A percentile compares a stretch with the other conserved stretches of the same genome.
Conservation (phyloP, 2,888 invertebrate species). For the Reticulitermes lucifugus region DNA sequence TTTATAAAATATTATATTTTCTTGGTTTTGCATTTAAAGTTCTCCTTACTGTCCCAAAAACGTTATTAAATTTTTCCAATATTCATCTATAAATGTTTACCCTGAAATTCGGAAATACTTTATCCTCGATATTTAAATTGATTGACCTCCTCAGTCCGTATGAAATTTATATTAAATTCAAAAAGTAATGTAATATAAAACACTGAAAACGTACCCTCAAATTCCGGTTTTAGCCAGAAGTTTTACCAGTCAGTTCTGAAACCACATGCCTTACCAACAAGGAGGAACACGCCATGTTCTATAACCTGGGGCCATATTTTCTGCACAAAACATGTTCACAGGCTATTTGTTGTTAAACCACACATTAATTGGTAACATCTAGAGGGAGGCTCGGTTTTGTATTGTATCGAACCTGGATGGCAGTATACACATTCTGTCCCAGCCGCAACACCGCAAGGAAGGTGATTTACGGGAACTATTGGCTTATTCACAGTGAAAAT, state of each 20-base stretch:
- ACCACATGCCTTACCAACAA: neutral
- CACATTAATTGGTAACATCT: conserved; percentile 37
- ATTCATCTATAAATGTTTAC: too few species aligned
- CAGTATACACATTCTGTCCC: neutral
- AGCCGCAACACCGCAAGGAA: conserved; percentile 9
- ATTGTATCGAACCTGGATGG: neutral
- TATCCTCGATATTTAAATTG: too few species aligned
- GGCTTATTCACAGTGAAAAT: conserved; percentile 16
- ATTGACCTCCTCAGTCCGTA: too few species aligned
- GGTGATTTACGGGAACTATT: conserved; percentile 14
- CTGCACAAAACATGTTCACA: neutral
- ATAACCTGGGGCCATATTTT: neutral
- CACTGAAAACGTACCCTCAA: neutral
- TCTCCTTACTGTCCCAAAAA: too few species aligned
- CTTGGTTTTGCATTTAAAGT: too few species aligned
- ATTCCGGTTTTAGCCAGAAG: neutral
- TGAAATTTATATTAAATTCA: too few species aligned
- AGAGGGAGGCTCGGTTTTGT: conserved; percentile 7
- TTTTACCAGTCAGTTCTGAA: neutral
- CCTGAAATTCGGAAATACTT: too few species aligned
- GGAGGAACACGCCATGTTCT: neutral
- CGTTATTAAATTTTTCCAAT: too few species aligned
- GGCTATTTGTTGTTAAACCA: conserved; percentile 5
- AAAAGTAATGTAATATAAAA: neutral
- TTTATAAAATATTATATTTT: too few species aligned